Base-by-base conservation (phyloP, 2,113 vertebrate species). In the Puffinus mauretanicus region DNA sequence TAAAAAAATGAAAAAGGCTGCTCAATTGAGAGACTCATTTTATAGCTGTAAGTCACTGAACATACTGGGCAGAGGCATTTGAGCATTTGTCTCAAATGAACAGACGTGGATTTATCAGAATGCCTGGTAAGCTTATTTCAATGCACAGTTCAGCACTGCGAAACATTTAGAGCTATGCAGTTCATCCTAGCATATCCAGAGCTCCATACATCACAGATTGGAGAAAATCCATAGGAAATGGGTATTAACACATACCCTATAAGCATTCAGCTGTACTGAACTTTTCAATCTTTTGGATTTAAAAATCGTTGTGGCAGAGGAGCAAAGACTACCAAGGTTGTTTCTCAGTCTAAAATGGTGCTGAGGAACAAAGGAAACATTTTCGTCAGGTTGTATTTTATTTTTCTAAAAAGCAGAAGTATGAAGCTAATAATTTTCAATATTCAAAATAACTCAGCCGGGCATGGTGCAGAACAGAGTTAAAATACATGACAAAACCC, bases 71-170 rank as follows among this genome's bases (percentile, higher is more conserved):
- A 93, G 27, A 79, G 38, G 70, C 36, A 95, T 94, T 77, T 87
- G 42, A 85, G 25, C 72, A 72, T 79, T 84, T 87, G 84, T 58
- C 78, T 82, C n/a, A 54, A 92, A 82, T 90, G 58, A 96, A 88
- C 26, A 58, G 86, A 44, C 73, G 36, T n/a, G 62, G 66, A 80
- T 91, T 93, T 94, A 89, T 47, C 32, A 82, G 81, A 80, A 85
- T 73, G 90, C 71, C 78, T 77, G 61, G n/a, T 70, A 91, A 93
- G 91, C 93, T 80, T 44, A 52, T 95, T 95, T 47, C 42, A 66
- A 36, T 30, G 22, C 73, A 81, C 55, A 80, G 65, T 79, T 80
- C 91, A 90, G 77, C 57, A 77, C 58, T 79, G 62, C 11, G 60
- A 91, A 93, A 95, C 29, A 58, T 76, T 86, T 49, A 79, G 61